phyloP scores from a whole-genome alignment of 2,113 vertebrate species.

The Anarrhichthys ocellatus region DNA sequence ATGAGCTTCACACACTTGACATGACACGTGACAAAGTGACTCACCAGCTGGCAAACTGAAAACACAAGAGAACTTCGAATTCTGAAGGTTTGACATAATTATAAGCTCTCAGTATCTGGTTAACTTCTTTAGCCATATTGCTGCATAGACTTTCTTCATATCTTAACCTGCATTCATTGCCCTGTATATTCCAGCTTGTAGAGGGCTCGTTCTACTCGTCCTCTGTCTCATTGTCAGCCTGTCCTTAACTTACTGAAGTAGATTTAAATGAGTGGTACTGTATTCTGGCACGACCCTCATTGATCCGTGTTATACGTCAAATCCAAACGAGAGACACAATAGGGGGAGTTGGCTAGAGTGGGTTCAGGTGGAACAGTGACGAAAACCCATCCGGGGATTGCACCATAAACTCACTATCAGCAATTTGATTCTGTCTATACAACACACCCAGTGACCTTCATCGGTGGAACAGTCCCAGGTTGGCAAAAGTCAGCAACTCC shows the following conservation, averaged over 20 bases:
- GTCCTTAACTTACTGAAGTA: conserved; percentile 8
- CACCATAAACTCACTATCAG: conserved; percentile 60
- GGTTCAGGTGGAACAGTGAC: conserved; percentile 40
- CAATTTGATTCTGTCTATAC: conserved; percentile 69
- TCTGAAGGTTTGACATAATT: background rate
- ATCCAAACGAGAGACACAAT: conserved; percentile 17
- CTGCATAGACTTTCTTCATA: background rate
- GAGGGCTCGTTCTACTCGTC: background rate
- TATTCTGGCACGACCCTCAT: conserved; percentile 27
- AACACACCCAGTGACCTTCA: conserved; percentile 70
- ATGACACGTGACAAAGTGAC: background rate
- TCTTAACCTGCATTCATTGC: background rate
- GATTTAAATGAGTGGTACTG: conserved; percentile 22
- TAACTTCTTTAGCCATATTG: background rate
- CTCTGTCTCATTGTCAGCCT: conserved; percentile 5
- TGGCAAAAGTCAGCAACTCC: conserved; percentile 76
- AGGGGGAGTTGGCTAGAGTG: conserved; percentile 10
- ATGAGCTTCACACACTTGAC: background rate
- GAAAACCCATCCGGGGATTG: conserved; percentile 37
- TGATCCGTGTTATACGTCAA: conserved; percentile 34
- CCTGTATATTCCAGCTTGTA: too few species aligned
- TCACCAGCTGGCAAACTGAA: background rate
- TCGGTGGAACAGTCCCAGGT: conserved; percentile 48
- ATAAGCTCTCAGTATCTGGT: background rate
- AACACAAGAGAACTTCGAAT: background rate